Conservation (phyloP, 1,140 invertebrate genomes). For the Orchestia grillus region DNA sequence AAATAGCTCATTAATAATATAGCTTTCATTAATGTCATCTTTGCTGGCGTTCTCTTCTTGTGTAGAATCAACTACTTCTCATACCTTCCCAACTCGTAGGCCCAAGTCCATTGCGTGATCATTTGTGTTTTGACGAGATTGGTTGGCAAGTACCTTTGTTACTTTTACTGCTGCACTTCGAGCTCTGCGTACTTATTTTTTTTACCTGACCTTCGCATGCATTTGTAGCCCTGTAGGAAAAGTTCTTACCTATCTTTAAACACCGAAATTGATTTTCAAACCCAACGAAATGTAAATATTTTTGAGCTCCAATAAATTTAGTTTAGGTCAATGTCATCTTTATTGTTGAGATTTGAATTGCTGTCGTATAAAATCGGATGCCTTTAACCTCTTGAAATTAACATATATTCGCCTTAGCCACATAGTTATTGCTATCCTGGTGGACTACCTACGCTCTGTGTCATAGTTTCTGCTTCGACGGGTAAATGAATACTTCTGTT, state of each 20-base stretch:
- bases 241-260: neutral
- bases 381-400: neutral
- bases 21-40: neutral
- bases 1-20: neutral
- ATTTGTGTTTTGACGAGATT: neutral
- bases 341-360: neutral
- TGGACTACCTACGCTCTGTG: neutral
- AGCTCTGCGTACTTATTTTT: neutral
- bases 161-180: neutral
- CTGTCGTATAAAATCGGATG: neutral
- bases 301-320: neutral
- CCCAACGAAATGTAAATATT: neutral
- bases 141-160: neutral
- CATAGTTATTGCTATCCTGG: neutral
- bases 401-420: neutral
- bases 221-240: neutral
- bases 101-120: neutral
- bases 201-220: neutral
- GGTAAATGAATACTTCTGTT: neutral
- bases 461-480: neutral
- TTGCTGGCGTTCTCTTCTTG: neutral
- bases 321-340: neutral
- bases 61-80: neutral
- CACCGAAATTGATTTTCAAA: neutral
- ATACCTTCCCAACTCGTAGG: neutral